Evolutionary conservation across 2,888 invertebrate genomes (phyloP), one percentile per base, ranked within the genome.

Genomic region (Himalopsyche japonica): DNA sequence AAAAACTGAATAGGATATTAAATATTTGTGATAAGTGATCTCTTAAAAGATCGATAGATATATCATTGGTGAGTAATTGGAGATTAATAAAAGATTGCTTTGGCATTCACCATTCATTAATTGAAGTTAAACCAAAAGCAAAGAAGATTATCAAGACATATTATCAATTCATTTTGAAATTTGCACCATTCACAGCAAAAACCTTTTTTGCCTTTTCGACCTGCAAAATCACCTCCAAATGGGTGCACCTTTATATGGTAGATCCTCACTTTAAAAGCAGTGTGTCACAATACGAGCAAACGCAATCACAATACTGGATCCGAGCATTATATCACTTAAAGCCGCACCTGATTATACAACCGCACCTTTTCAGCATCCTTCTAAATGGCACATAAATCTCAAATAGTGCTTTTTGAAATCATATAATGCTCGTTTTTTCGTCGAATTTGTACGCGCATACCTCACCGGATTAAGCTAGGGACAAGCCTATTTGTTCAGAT

Each of bases 401-500:
- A 32, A 24, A 48, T 24, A 27, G 76, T 10, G 15, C 30, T 15
- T 27, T 24, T 81, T 76, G n/a, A 10, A 49, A 24, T 27, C 76
- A 76, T 81, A 81, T 81, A 76, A 20, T 24, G 43, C 37, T 20
- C 30, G 78, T 12, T 34, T 24, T 32, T 24, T 32, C 32, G 57
- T 32, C 34, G 76, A 78, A 77, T 82, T 57, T 24, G 34, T 30
- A n/a, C 34, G 76, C 76, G 43, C 76, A 34, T 30, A 30, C 34
- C 34, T 78, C 48, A 37, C 43, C n/a, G 83, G 83, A 84, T 81
- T 84, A 84, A 82, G 82, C 64, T 18, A 37, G 80, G 79, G 82
- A 82, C 82, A 77, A 57, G 47, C 82, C 86, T 80, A 86, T 86
- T 86, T 86, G 86, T 86, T 64, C 80, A 82, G 82, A 86, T 86